These are phyloP conservation scores for Alauda arvensis DNA, from an alignment of 2,797 vertebrate species.

Conservation along the genomic window DNA sequence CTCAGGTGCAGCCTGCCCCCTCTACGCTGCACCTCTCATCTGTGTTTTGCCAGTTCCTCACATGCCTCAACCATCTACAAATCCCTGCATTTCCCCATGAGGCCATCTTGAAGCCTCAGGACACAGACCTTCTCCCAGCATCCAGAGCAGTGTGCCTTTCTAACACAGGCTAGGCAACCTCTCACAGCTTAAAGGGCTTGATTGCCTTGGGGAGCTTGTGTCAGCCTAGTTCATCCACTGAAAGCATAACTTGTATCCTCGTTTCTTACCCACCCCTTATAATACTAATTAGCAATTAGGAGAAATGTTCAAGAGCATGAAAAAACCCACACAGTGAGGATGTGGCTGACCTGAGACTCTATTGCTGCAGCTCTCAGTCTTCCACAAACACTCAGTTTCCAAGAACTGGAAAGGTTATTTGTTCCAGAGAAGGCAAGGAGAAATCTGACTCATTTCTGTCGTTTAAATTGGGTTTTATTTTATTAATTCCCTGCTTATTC, in stretches of 20 bases:
- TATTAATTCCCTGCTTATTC: background rate
- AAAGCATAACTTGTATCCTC: background rate
- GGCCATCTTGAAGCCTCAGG: fast-evolving
- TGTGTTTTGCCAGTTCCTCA: background rate
- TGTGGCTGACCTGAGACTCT: background rate
- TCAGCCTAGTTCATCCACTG: background rate
- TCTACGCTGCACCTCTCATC: background rate
- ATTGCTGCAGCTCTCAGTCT: background rate
- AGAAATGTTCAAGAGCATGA: background rate
- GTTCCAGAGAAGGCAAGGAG: background rate
- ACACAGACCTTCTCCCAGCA: background rate
- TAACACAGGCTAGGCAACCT: fast-evolving
- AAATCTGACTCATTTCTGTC: background rate
- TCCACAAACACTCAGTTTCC: background rate
- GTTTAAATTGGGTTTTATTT: background rate
- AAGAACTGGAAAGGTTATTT: background rate
- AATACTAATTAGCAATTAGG: background rate
- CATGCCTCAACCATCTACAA: background rate
- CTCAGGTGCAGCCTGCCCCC: background rate
- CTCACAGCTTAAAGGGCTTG: background rate
- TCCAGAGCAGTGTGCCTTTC: background rate
- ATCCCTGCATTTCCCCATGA: background rate
- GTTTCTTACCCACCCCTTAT: background rate
- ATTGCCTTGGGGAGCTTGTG: background rate
- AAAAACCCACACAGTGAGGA: background rate